Evolutionary conservation across 2,797 vertebrate species (phyloP), one percentile per base, ranked within the genome.

Genomic region (Sebastiscus albofasciatus): DNA sequence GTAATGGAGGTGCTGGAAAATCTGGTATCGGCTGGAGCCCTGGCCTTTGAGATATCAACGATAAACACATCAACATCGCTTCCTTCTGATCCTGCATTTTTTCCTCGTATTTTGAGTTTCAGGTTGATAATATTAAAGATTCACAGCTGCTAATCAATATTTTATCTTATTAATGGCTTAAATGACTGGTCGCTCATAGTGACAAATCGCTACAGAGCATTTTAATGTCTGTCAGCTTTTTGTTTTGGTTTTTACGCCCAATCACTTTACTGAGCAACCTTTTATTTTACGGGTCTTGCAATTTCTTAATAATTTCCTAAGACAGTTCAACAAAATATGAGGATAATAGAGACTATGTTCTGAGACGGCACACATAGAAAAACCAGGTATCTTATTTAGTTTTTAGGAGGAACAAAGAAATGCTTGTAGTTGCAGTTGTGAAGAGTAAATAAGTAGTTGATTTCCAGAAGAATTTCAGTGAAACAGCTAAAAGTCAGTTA

Each of bases 21-120:
- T 90, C 76, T 80, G 82, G 36, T 81, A 82, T 81, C 78, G 58
- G 85, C 87, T 78, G 60, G 39, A 87, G 77, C 68, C 68, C 54
- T 34, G 79, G 83, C 87, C 87, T 94, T 89, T 89, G 83, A 92
- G 92, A 93, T 91, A 79, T 81, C 76, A 49, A 75, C 22, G 77
- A 91, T 85, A 90, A 79, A 83, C 58, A 86, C 34, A 65, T 85
- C 73, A 86, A 74, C 77, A 72, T 73, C 69, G n/a, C 56, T 67
- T 80, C 77, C 69, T 52, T 82, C 68, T 59, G 42, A 46, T 26
- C 62, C 69, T 78, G 31, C 36, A 65, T 80, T 88, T 79, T 75
- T 33, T 62, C 79, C 82, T 62, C 27, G 22, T 52, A 77, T 71
- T 75, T 52, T 75, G 16, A 64, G 26, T 13, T 73, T 18, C 36